These are phyloP conservation scores for Neodon shergylaensis DNA, from an alignment of 2,113 vertebrate species.

Conservation along the genomic window DNA sequence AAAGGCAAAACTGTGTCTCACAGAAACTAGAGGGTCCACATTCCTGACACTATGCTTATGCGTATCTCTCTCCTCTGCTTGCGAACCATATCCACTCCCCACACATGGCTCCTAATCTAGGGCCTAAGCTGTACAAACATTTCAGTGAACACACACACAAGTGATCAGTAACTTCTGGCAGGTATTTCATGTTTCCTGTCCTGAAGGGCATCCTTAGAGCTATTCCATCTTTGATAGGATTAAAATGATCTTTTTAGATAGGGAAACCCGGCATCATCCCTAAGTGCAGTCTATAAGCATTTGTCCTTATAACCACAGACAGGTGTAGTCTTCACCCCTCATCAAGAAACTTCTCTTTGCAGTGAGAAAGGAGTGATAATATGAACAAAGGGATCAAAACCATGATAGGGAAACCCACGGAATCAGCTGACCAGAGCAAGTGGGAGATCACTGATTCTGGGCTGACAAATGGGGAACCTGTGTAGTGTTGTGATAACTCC, in stretches of 20 bases:
- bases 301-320: background rate
- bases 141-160: background rate
- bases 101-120: background rate
- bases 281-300: background rate
- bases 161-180: background rate
- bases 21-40: background rate
- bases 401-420: too few species aligned
- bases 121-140: background rate
- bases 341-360: background rate
- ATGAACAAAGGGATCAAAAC: too few species aligned
- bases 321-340: background rate
- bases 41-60: background rate
- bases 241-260: background rate
- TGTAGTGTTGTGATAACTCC: too few species aligned
- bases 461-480: too few species aligned
- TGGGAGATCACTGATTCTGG: too few species aligned
- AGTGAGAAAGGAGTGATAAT: too few species aligned
- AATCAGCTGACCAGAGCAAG: too few species aligned
- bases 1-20: background rate
- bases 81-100: background rate
- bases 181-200: background rate
- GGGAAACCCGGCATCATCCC: background rate
- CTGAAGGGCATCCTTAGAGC: background rate
- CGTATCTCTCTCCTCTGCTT: background rate
- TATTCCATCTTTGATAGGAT: background rate